Evolutionary conservation across 1,140 invertebrate species (phyloP), one percentile per base, ranked within the genome.

Genomic region (Drosophila sucinea): DNA sequence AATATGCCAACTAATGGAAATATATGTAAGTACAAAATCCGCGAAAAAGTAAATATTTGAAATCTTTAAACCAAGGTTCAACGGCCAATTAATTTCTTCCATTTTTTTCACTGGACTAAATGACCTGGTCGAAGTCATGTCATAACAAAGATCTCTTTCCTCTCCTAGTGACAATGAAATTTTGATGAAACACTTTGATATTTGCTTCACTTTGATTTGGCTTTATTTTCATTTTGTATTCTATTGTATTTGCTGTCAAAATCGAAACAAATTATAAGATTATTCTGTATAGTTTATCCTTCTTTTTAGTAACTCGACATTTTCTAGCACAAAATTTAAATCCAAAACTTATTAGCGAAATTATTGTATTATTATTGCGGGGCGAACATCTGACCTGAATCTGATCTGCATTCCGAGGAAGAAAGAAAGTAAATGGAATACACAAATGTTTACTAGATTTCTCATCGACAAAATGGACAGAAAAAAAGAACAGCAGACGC

Each of bases 281-380:
- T 62, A 67, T 68, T 79, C 72, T 44, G 35, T 64, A 62, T 61
- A 61, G 73, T 69, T 67, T 70, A n/a, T 77, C 61, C 38, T 40
- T 67, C 4, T 56, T 70, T 86, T 68, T 72, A 79, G 73, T 72
- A 82, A 72, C 60, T 77, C 61, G 58, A 73, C 58, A 87, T 76
- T 82, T 83, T 83, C 65, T 79, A 82, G 67, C 73, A 86, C 84
- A 77, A 86, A 87, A 86, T 86, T 86, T 58, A 40, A 73, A 83
- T 76, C 79, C 69, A 73, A 70, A 70, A 62, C 56, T 57, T 7
- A 27, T 62, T 41, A 64, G 47, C 84, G 84, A 87, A 87, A 87
- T 87, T 87, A 90, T 81, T 89, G 73, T 80, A 71, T 84, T 75
- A 60, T 27, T 62, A 63, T 67, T 58, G 77, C 69, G 71, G 80